phyloP scores from a whole-genome alignment of 2,113 vertebrate species.

The Thunnus thynnus region DNA sequence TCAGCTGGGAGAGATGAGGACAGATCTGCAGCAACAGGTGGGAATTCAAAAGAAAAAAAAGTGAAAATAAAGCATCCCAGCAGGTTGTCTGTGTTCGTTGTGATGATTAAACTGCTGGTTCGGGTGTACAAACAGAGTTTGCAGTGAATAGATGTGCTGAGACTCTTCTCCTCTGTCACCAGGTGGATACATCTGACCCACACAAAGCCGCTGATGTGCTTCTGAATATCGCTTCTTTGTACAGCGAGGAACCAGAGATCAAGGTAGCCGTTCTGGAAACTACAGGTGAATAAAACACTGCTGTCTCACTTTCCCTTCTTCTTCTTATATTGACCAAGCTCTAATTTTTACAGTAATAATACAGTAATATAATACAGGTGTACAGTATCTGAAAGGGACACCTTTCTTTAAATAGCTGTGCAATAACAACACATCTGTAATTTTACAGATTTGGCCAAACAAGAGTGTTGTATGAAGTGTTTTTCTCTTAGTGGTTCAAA shows the following conservation, averaged over 20 bases:
- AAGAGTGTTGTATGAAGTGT: no score
- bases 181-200: constrained; percentile 90
- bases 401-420: no score
- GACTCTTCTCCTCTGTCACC: constrained; percentile 10
- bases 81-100: not conserved
- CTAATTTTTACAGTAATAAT: not conserved
- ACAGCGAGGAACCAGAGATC: constrained; percentile 86
- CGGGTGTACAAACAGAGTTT: not conserved
- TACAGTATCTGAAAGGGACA: no score
- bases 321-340: not conserved
- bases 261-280: constrained; percentile 84
- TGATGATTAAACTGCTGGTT: not conserved
- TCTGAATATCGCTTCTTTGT: constrained; percentile 91
- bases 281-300: constrained; percentile 67
- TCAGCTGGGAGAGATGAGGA: constrained; percentile 89
- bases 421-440: no score
- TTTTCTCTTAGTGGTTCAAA: not conserved
- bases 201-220: constrained; percentile 88
- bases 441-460: no score
- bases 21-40: constrained; percentile 88
- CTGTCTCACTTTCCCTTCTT: not conserved
- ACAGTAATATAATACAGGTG: not conserved
- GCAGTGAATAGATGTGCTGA: not conserved
- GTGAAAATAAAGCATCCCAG: not conserved
- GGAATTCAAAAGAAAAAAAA: not conserved